phyloP scores from a whole-genome alignment of 1,140 invertebrate species.

The Drosophila arizonae region DNA sequence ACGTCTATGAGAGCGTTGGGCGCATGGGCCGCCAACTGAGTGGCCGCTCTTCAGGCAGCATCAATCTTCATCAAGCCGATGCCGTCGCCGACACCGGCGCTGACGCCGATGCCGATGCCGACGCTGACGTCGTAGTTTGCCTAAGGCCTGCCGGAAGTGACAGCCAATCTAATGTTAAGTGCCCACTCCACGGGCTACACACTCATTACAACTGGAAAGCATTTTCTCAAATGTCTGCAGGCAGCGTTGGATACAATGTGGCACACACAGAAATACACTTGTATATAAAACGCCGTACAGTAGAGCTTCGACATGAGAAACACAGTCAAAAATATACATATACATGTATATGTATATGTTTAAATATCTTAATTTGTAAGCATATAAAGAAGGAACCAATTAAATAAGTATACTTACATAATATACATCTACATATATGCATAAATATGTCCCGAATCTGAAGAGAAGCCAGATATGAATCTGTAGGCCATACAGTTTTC shows the following conservation, averaged over 20 bases:
- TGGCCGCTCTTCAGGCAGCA: slow-evolving; percentile 19
- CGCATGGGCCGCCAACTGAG: slow-evolving; percentile 14
- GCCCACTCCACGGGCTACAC: slow-evolving; percentile 59
- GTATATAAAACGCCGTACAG: slow-evolving; percentile 7
- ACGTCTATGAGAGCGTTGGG: slow-evolving; percentile 17
- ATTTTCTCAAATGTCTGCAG: slow-evolving; percentile 68
- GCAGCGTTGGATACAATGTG: slow-evolving; percentile 18
- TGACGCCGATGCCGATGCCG: slow-evolving; percentile 16
- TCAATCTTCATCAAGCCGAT: slow-evolving; percentile 52
- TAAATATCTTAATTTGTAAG: too few species aligned
- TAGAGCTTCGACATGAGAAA: neutral
- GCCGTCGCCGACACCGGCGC: slow-evolving; percentile 22
- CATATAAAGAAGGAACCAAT: too few species aligned
- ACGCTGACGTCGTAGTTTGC: slow-evolving; percentile 46
- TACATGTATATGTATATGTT: too few species aligned
- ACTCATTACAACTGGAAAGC: slow-evolving; percentile 73
- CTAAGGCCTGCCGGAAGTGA: slow-evolving; percentile 71
- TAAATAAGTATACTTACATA: too few species aligned
- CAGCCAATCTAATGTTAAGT: slow-evolving; percentile 79
- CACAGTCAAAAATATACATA: too few species aligned
- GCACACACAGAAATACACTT: neutral
- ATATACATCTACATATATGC: too few species aligned
- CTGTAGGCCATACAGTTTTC: too few species aligned
- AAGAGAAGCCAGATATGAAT: too few species aligned
- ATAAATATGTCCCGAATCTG: too few species aligned